A percentile compares a stretch with the other conserved stretches of the same genome.
Conservation (phyloP, 2,797 vertebrate species). For the Pagetopsis macropterus region DNA sequence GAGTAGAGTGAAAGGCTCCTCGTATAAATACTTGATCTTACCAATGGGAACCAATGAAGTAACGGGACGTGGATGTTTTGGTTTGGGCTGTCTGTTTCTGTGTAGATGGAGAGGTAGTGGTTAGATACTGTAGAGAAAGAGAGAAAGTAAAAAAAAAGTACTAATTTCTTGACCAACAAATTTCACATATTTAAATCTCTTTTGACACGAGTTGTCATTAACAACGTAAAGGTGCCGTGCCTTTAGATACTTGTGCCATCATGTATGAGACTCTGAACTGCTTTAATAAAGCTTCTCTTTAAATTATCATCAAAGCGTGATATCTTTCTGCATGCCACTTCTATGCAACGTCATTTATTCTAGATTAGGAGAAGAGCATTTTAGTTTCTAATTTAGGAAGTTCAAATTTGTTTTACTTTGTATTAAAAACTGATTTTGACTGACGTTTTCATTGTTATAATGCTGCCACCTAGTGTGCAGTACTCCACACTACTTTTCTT, state of each 20-base stretch:
- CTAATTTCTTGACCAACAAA: conserved; percentile 40
- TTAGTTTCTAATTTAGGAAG: neutral
- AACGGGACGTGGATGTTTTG: neutral
- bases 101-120: conserved; percentile 25
- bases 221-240: conserved; percentile 25
- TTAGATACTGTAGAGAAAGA: conserved; percentile 41
- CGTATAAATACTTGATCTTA: conserved; percentile 43
- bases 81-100: conserved; percentile 4
- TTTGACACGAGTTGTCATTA: conserved; percentile 57
- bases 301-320: conserved; percentile 40
- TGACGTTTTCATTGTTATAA: neutral
- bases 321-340: neutral
- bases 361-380: neutral
- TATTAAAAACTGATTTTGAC: neutral
- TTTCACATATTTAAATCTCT: conserved; percentile 69
- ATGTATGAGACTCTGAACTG: conserved; percentile 56
- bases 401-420: neutral
- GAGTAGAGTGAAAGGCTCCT: conserved; percentile 40
- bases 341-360: neutral
- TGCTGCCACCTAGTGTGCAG: conserved; percentile 44
- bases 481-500: neutral
- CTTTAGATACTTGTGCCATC: conserved; percentile 47
- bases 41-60: conserved; percentile 26
- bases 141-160: neutral
- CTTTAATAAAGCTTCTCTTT: conserved; percentile 77